Conservation (phyloP, 2,797 vertebrate genomes). For the Melanotaenia nigrans region DNA sequence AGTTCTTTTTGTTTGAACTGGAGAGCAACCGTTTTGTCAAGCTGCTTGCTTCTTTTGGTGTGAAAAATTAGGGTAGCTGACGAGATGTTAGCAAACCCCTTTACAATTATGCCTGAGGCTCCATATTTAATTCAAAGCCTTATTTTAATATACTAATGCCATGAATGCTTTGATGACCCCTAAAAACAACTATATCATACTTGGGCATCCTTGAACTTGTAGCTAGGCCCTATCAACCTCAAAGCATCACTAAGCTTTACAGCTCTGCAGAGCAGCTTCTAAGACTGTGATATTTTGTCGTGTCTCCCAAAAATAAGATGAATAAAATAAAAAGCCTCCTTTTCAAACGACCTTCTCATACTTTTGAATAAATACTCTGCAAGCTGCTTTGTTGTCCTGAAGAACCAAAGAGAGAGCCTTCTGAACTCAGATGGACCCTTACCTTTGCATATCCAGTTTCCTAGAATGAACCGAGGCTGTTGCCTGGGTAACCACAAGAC, state of each 20-base stretch:
- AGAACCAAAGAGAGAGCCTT: slow-evolving; percentile 30
- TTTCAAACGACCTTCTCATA: neutral
- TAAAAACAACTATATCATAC: neutral
- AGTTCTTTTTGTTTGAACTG: neutral
- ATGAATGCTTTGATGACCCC: neutral
- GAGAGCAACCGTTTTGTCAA: neutral
- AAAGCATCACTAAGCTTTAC: neutral
- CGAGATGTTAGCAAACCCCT: neutral
- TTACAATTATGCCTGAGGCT: neutral
- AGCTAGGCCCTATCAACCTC: neutral
- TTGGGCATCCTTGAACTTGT: neutral
- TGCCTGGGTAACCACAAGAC: slow-evolving; percentile 80
- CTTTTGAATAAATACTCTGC: neutral
- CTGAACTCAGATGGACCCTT: slow-evolving; percentile 17
- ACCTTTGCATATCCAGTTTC: slow-evolving; percentile 43
- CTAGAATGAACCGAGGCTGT: slow-evolving; percentile 53
- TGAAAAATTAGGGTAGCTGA: neutral
- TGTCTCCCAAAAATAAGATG: neutral
- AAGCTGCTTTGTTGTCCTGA: slow-evolving; percentile 61
- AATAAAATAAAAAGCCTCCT: neutral
- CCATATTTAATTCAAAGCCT: neutral
- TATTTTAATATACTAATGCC: neutral
- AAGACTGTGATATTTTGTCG: neutral
- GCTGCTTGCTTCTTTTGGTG: slow-evolving; percentile 15
- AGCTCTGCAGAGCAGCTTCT: neutral